Evolutionary conservation across 2,888 invertebrate species (phyloP), one percentile per base, ranked within the genome.

Genomic region (Thelaira solivaga): DNA sequence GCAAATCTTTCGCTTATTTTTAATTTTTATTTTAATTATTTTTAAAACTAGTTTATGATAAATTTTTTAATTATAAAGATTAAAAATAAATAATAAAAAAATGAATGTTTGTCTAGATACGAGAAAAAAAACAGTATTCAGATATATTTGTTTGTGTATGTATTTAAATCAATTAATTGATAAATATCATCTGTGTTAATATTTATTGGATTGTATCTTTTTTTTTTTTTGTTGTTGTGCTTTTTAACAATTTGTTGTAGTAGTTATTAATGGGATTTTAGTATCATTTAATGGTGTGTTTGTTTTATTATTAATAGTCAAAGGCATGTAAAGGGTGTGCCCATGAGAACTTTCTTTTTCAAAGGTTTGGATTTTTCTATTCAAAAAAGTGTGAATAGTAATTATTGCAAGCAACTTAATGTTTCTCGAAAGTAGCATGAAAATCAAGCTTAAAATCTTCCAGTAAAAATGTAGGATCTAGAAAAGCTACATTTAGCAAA

Each of bases 31-130:
- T n/a, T n/a, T 61, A 24, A 61, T 34, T 39, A 16, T 59, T 61
- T 53, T 69, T 53, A 45, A 69, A 75, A 45, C 20, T 49, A 41
- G 34, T 68, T 45, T 61, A 22, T 43, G 24, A 16, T 39, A 41
- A 49, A 34, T 20, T 61, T n/a, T 45, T 61, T 68, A 55, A 53
- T 55, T 69, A 83, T 84, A 75, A 80, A 82, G 76, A 82, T 76
- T 49, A 71, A 55, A 61, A 43, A 20, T 18, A 67, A 45, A 73
- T 55, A 26, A 53, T 10, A 13, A 7, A 62, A 69, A 24, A 53
- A 36, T 31, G 20, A 51, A 64, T 45, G 6, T 51, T 29, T 45
- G 62, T 72, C 71, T 43, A 4, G 53, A 62, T 39, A 6, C 26
- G 26, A 26, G 6, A 26, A 39, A 62, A 62, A 2, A 47, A 29